These are phyloP conservation scores for Lapara coniferarum DNA, from an alignment of 2,888 invertebrate species.

Conservation along the genomic window DNA sequence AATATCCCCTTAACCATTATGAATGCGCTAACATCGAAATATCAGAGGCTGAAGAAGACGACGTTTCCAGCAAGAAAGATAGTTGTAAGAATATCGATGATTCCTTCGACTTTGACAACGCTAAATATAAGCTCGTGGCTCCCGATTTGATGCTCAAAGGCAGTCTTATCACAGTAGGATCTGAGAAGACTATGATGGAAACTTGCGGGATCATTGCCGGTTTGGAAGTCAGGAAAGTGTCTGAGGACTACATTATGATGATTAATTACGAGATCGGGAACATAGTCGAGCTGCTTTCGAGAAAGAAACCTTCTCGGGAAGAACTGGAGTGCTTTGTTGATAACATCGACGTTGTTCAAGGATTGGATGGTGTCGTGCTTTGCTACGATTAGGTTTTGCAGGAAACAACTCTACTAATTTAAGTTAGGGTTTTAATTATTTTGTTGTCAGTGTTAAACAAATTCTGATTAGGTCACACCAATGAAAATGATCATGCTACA, in stretches of 20 bases:
- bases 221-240: slow-evolving; percentile 11
- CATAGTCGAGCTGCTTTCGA: not conserved
- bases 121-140: slow-evolving; percentile 1
- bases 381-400: not conserved
- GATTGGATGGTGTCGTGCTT: not conserved
- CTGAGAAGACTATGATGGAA: not conserved
- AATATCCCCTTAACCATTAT: not conserved
- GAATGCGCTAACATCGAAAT: not conserved
- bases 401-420: not conserved
- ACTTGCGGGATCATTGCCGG: slow-evolving; percentile 3
- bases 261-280: not conserved
- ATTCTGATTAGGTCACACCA: no score
- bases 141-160: not conserved
- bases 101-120: slow-evolving; percentile 4
- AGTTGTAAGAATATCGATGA: not conserved
- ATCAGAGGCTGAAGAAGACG: not conserved
- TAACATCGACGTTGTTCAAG: not conserved
- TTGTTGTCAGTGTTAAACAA: no score
- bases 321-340: not conserved
- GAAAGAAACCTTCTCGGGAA: not conserved
- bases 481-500: no score
- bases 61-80: not conserved
- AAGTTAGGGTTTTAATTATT: not conserved
- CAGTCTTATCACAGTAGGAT: not conserved
- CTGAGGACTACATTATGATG: not conserved